Evolutionary conservation across 1,140 invertebrate genomes (phyloP), one percentile per base, ranked within the genome.

Genomic region (Uloborus diversus): DNA sequence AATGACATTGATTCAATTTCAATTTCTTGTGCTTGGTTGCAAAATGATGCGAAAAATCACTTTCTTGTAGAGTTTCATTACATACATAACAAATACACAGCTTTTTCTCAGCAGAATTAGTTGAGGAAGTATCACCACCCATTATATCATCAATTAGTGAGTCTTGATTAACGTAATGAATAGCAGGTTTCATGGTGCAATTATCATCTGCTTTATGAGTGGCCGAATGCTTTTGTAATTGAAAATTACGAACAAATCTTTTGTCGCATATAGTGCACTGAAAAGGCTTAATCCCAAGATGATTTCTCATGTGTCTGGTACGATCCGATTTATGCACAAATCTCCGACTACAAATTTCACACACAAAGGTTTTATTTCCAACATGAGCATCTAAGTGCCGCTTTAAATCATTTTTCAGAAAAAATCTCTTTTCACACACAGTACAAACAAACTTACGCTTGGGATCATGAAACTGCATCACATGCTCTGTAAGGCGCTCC

Each of bases 361-460:
- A 68, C 27, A 51, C 32, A 17, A 5, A 53, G 13, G 4, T 68
- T 32, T 53, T 30, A 2, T 32, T 47, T 4, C 47, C 47, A 23
- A 28, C 32, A 33, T 68, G 65, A 49, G 27, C 17, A n/a, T 51
- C 14, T 47, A 53, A 51, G 2, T 68, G 65, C 0, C 27, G 28
- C 3, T 51, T 51, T 1, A 68, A 23, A 51, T 32, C 5, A 32
- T 20, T 51, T 47, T n/a, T 20, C 3, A 20, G 4, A 11, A 30
- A 20, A 51, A 53, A 68, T 20, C 27, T 68, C n/a, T n/a, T 49
- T 53, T 68, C 13, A 53, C 47, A 68, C 3, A 68, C 27, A 23
- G 2, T 53, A 23, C 65, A 68, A 7, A 20, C 42, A 53, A 25
- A 68, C 7, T 53, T 11, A 14, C 32, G 30, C 5, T 32, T 51